A percentile compares a stretch with the other conserved stretches of the same genome.
These are phyloP conservation scores for Cygnus olor DNA, from an alignment of 2,797 vertebrate genomes.

Conservation along the genomic window DNA sequence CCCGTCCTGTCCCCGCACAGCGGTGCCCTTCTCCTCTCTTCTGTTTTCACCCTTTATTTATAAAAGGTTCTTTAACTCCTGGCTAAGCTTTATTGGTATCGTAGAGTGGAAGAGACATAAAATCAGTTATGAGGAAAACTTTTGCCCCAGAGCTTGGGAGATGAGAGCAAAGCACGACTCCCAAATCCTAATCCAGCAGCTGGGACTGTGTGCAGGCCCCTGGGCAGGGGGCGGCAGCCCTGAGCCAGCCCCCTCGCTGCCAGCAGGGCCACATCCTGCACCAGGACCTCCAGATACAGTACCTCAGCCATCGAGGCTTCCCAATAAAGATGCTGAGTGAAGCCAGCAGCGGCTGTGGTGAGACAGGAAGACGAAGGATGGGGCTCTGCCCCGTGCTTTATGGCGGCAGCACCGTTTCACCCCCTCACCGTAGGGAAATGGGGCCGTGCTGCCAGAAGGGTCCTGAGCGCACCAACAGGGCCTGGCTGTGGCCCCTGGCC, in stretches of 20 bases:
- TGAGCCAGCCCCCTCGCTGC: background rate
- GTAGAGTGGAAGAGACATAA: background rate
- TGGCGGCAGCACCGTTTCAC: fast-evolving
- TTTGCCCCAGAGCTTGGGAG: background rate
- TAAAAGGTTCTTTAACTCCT: background rate
- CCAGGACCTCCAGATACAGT: fast-evolving
- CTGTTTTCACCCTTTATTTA: background rate
- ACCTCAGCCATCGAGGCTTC: background rate
- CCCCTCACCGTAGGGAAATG: background rate
- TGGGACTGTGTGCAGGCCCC: background rate
- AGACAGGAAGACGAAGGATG: fast-evolving
- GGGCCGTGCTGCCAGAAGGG: fast-evolving
- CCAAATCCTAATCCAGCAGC: background rate
- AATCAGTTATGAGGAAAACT: background rate
- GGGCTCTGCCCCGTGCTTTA: background rate
- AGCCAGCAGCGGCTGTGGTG: background rate
- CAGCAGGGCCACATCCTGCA: too few relatives aligned
- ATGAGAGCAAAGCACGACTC: background rate
- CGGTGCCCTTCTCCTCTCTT: background rate
- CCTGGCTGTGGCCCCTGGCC: background rate
- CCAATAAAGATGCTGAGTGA: background rate
- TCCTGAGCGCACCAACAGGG: fast-evolving
- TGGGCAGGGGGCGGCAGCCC: too few relatives aligned
- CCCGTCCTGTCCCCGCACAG: background rate
- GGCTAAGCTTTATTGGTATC: background rate